Conservation (phyloP, 2,113 vertebrate genomes). For the Vidua chalybeata region DNA sequence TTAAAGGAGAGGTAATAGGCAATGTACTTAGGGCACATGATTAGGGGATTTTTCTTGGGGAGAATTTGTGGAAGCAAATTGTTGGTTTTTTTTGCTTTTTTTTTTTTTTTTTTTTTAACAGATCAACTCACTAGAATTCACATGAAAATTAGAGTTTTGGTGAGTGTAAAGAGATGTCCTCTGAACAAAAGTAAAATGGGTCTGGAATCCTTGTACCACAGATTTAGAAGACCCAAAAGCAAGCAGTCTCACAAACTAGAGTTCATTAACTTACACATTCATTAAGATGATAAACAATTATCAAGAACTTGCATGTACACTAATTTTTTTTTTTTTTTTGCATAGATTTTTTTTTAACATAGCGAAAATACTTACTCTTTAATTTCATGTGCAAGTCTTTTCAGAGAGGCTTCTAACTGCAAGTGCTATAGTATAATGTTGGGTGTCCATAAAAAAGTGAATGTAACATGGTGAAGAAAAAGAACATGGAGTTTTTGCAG, state of each 20-base stretch:
- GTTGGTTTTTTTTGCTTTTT: rapidly evolving
- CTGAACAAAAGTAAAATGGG: not conserved
- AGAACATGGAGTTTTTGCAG: not conserved
- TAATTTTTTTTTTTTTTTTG: not conserved
- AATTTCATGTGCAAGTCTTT: not conserved
- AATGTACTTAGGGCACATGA: not conserved
- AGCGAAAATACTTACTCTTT: not conserved
- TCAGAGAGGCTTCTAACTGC: not conserved
- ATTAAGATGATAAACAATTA: not conserved
- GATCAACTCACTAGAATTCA: not conserved
- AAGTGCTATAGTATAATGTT: not conserved
- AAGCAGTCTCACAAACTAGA: not conserved
- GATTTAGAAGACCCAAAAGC: not conserved
- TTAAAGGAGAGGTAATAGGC: not conserved
- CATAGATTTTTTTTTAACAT: not conserved
- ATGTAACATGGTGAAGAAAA: rapidly evolving
- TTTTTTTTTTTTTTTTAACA: too few relatives aligned
- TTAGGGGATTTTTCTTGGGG: not conserved
- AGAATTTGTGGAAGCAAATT: not conserved
- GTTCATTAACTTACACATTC: not conserved
- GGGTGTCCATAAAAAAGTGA: not conserved
- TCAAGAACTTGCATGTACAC: not conserved
- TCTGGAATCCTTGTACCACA: not conserved
- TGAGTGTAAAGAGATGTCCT: not conserved
- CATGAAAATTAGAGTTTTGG: not conserved